phyloP scores from a whole-genome alignment of 1,140 invertebrate species.

The Drepana arcuata region DNA sequence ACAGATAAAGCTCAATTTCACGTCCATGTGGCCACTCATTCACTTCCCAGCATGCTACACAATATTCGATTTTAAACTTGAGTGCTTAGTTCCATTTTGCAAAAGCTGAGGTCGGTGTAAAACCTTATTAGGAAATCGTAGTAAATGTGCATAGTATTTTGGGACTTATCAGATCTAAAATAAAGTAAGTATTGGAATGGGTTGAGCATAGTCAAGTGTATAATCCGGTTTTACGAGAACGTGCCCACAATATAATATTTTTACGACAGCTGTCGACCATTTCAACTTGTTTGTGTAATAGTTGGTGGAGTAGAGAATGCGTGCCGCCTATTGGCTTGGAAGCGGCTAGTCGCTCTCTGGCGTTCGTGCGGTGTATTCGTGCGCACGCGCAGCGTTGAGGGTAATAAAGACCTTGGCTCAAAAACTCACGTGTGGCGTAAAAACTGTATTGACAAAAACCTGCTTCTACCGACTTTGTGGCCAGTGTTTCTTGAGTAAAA shows the following conservation, averaged over 20 bases:
- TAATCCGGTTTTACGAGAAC: constrained; percentile 25
- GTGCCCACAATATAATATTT: constrained; percentile 14
- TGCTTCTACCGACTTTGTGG: too few species aligned
- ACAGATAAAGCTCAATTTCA: constrained; percentile 16
- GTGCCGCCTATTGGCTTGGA: too few species aligned
- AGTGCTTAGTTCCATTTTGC: background rate
- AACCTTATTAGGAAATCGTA: background rate
- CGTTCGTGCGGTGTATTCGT: too few species aligned
- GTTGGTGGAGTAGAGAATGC: too few species aligned
- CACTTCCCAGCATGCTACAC: background rate
- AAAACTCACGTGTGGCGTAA: too few species aligned
- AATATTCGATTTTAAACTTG: constrained; percentile 1
- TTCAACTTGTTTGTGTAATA: constrained; percentile 39
- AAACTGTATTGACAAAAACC: too few species aligned
- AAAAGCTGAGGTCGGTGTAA: constrained; percentile 2
- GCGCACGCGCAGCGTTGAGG: too few species aligned
- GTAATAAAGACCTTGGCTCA: too few species aligned
- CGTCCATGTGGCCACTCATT: constrained; percentile 9
- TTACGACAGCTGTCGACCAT: constrained; percentile 21
- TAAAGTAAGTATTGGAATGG: constrained; percentile 2
- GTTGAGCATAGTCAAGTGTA: constrained; percentile 12
- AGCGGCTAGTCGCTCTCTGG: too few species aligned
- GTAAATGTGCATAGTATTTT: constrained; percentile 1
- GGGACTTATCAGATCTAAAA: background rate
- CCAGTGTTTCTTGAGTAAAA: too few species aligned